Evolutionary conservation across 2,888 invertebrate species (phyloP).

Genomic region (Tridacna crocea): DNA sequence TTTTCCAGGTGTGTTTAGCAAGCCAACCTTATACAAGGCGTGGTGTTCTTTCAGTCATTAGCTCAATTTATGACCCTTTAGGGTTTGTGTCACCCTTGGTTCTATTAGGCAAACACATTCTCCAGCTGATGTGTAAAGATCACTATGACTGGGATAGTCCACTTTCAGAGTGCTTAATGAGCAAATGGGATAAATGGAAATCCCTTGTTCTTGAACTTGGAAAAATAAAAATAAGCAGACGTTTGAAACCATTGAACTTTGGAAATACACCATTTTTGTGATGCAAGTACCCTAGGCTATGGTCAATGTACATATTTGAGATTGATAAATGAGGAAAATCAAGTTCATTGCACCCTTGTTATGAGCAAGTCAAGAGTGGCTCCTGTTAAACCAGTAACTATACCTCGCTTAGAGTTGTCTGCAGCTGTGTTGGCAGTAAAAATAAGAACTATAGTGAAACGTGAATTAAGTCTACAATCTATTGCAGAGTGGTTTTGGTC

Average conservation of each 20-base stretch:
- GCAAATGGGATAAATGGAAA: slow-evolving; percentile 13
- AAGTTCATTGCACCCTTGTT: slow-evolving; percentile 56
- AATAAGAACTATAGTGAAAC: not conserved
- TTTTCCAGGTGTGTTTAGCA: slow-evolving; percentile 33
- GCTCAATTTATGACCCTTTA: slow-evolving; percentile 55
- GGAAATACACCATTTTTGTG: slow-evolving; percentile 62
- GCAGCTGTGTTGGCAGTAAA: slow-evolving; percentile 36
- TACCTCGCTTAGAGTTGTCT: slow-evolving; percentile 38
- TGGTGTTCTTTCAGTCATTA: slow-evolving; percentile 49
- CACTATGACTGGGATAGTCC: slow-evolving; percentile 56
- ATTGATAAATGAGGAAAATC: slow-evolving; percentile 31
- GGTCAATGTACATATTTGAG: slow-evolving; percentile 64
- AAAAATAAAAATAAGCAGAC: not conserved
- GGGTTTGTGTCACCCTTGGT: slow-evolving; percentile 57
- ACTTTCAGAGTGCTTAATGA: slow-evolving; percentile 3
- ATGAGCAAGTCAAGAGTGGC: slow-evolving; percentile 60
- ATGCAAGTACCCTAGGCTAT: slow-evolving; percentile 62
- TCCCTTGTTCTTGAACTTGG: not conserved
- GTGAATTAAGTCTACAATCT: slow-evolving; percentile 18
- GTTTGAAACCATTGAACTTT: slow-evolving; percentile 12
- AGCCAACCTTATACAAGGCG: slow-evolving; percentile 36
- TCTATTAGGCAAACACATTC: slow-evolving; percentile 49
- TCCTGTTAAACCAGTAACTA: slow-evolving; percentile 43
- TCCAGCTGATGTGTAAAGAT: slow-evolving; percentile 52
- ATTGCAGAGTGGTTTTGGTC: slow-evolving; percentile 21